These are phyloP conservation scores for Anthoscopus minutus DNA, from an alignment of 2,113 vertebrate species.

Conservation along the genomic window DNA sequence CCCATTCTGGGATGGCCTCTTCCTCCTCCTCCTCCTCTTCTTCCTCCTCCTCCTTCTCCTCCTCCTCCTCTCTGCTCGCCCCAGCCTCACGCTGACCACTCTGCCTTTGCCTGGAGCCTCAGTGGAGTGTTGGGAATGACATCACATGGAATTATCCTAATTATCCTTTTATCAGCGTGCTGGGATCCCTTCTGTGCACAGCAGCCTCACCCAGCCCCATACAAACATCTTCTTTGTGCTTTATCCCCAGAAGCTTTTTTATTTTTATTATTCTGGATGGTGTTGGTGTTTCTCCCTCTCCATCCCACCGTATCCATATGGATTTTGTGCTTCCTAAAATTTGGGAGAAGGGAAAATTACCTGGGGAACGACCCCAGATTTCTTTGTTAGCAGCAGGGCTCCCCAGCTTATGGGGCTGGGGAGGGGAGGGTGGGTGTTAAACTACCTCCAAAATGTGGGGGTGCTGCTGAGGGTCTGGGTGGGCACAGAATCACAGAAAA, in stretches of 20 bases:
- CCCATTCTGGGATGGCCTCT: background rate
- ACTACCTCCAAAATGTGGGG: background rate
- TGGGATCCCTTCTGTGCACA: background rate
- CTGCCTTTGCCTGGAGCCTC: background rate
- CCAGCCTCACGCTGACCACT: background rate
- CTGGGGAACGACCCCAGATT: background rate
- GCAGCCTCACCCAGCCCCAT: background rate
- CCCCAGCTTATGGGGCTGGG: no score
- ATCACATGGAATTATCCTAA: background rate
- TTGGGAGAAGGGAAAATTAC: background rate
- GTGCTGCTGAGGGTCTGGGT: background rate
- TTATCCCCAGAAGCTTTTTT: background rate
- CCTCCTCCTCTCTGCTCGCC: background rate
- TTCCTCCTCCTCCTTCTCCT: no score
- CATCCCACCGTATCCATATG: fast-evolving
- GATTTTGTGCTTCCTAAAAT: background rate
- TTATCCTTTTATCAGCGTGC: background rate
- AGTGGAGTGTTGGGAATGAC: background rate
- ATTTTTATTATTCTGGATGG: background rate
- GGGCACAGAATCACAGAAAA: background rate
- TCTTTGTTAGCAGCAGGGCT: background rate
- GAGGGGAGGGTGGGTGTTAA: background rate
- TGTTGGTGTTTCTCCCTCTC: background rate
- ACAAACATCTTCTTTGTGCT: background rate
- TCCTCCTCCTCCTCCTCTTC: background rate